Conservation (phyloP, 2,113 vertebrate species). For the Pseudorhombus dupliciocellatus region DNA sequence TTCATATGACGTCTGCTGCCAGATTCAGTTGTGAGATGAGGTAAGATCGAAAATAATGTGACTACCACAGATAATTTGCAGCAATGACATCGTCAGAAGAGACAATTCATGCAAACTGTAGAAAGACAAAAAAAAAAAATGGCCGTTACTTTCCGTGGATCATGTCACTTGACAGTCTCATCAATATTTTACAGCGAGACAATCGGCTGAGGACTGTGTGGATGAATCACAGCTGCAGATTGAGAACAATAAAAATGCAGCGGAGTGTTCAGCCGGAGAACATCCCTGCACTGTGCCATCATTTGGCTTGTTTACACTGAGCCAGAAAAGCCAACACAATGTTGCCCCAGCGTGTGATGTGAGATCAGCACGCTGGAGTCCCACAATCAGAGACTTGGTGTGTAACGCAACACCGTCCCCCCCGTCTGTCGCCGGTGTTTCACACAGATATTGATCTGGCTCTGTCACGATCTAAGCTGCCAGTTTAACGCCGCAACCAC, state of each 20-base stretch:
- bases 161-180: constrained; percentile 8
- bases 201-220: constrained; percentile 9
- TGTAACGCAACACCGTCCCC: not conserved
- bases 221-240: constrained; percentile 4
- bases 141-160: not conserved
- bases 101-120: not conserved
- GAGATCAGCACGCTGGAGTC: not conserved
- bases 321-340: not conserved
- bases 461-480: not conserved
- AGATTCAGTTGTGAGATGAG: not conserved
- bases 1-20: not conserved
- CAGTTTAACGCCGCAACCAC: not conserved
- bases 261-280: not conserved
- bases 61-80: not conserved
- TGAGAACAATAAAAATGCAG: not conserved
- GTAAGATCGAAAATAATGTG: not conserved
- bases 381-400: not conserved
- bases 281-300: not conserved
- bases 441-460: not conserved
- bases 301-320: not conserved
- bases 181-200: constrained; percentile 27
- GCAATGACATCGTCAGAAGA: not conserved
- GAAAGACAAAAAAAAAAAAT: not conserved
- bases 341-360: not conserved
- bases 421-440: not conserved